Conservation (phyloP, 2,797 vertebrate genomes). For the Ciconia nigra region DNA sequence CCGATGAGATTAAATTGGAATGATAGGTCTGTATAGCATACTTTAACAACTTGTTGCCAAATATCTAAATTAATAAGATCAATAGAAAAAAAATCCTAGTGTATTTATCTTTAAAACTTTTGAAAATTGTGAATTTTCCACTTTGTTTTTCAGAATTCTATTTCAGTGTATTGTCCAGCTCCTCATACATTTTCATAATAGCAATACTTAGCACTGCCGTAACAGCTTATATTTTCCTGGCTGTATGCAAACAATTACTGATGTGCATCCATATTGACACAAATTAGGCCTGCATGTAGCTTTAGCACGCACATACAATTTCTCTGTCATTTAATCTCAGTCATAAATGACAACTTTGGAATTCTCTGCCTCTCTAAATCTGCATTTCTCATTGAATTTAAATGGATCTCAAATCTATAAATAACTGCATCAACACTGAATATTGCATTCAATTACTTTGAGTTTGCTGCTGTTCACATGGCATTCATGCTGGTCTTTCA, state of each 20-base stretch:
- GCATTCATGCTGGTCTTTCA: conserved; percentile 1
- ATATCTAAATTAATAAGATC: not conserved
- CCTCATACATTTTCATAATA: not conserved
- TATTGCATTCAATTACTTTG: conserved; percentile 19
- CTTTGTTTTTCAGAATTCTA: not conserved
- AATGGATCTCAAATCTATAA: conserved; percentile 61
- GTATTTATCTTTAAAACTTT: not conserved
- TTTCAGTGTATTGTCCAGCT: not conserved
- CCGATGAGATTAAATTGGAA: not conserved
- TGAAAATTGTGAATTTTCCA: not conserved
- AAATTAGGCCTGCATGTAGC: conserved; percentile 34
- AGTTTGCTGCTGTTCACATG: not conserved
- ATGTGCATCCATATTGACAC: not conserved
- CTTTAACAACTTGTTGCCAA: not conserved
- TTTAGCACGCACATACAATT: conserved; percentile 54
- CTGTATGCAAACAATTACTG: not conserved
- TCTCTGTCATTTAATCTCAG: conserved; percentile 1
- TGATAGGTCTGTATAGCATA: not conserved
- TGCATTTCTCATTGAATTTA: conserved; percentile 60
- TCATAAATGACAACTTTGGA: conserved; percentile 36
- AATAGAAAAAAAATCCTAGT: not conserved
- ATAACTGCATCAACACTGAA: conserved; percentile 44
- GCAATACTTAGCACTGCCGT: not conserved
- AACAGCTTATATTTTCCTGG: not conserved
- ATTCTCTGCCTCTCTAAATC: conserved; percentile 45